Base-by-base conservation (phyloP, 2,113 vertebrate species). In the Zosterops japonicus region DNA sequence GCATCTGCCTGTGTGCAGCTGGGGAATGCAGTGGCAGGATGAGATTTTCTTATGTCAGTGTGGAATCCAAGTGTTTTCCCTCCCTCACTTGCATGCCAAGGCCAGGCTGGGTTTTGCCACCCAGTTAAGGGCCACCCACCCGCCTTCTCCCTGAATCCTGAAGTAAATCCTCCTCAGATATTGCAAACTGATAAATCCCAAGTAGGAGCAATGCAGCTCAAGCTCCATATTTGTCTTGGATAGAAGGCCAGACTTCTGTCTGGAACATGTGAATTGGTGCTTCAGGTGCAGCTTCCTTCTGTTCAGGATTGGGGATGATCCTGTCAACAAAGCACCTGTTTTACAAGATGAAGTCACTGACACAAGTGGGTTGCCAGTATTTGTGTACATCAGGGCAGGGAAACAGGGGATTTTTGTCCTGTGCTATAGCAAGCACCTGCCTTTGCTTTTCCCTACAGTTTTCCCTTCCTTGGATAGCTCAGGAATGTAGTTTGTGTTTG, bases 241-340 rank as follows among this genome's bases (percentile, higher is more conserved):
- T 82, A 77, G 90, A 95, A 96, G 91, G 95, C 44, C 92, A 95
- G 87, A 80, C 89, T 95, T 90, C 79, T 92, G 93, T 95, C 93
- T 96, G 76, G 84, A 83, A 82, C 25, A 33, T 96, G 82, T 98
- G 97, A 97, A 92, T 94, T 57, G 90, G 93, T 89, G 64, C 96
- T 96, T 97, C 98, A 98, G 97, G 97, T 97, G 97, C 96, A 97
- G 93, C 96, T 98, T 98, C 98, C 98, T 98, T 97, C 83, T 96
- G 17, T 97, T 97, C 87, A 96, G 80, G 97, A 96, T 68, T 94
- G 93, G 97, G 94, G 97, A 94, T 95, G 90, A 82, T 97, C 95
- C 86, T 95, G 91, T 97, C 96, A 97, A 63, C 94, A 90, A 25
- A 87, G 82, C 77, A 57, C 82, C 81, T 77, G 64, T 77, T 89